Percentiles rank a stretch among this genome's conserved stretches.
Evolutionary conservation across 2,797 vertebrate genomes (phyloP).

Genomic region (Loris lydekkerianus): DNA sequence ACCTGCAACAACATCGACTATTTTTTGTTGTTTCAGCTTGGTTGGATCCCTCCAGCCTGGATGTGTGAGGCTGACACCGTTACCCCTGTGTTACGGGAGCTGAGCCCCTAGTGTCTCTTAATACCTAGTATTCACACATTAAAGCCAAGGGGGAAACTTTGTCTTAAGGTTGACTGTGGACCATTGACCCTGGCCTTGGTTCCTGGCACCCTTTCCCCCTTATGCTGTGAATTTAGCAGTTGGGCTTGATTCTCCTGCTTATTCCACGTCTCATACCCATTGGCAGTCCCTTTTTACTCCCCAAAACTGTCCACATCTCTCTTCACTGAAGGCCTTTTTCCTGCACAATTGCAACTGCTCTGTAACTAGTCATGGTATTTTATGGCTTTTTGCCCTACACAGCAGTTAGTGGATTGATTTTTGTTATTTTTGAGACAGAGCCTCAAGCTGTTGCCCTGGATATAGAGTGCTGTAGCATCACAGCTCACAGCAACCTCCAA

Average conservation of each 20-base stretch:
- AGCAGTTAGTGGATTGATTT: neutral
- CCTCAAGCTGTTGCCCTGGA: no score
- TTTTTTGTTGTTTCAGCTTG: no score
- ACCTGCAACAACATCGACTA: no score
- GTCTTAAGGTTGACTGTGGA: accelerated
- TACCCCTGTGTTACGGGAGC: no score
- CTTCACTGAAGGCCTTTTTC: neutral
- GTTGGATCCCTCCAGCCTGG: no score
- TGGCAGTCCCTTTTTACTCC: neutral
- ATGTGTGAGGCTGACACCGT: no score
- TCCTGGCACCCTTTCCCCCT: neutral
- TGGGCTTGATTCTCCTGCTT: neutral
- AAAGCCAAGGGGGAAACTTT: neutral
- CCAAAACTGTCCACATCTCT: neutral
- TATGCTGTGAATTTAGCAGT: neutral
- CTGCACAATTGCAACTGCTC: no score
- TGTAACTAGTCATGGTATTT: neutral
- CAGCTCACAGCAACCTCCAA: no score
- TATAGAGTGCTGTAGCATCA: no score
- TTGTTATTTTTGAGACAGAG: neutral
- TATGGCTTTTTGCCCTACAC: neutral
- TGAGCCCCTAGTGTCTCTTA: neutral
- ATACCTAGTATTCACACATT: neutral
- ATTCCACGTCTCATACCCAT: accelerated
- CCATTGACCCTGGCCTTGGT: neutral